Evolutionary conservation across 1,140 invertebrate species (phyloP), one percentile per base, ranked within the genome.

Genomic region (Pseudobourletiella spinata): DNA sequence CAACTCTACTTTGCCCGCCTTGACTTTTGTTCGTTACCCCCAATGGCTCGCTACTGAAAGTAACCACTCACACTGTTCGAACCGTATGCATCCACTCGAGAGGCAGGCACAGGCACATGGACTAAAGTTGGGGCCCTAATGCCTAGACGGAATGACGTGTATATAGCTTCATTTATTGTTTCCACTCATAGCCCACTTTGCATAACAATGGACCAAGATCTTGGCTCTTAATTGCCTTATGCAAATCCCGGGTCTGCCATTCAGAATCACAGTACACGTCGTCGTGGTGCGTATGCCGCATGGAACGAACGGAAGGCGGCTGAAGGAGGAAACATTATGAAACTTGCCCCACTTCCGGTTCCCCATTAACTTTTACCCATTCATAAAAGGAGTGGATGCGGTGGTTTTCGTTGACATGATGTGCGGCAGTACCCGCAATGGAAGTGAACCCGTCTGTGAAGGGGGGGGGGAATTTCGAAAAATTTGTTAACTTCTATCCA

Each of bases 181-280:
- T 59, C 44, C 4, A 54, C 51, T 59, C 30, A 59, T 59, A 20
- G 42, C 29, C 48, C n/a, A 42, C 24, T 57, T 59, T 64, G 56
- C 62, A 58, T 64, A 48, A 64, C 55, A 64, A 64, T 64, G 61
- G 54, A 35, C 43, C 28, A 42, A 48, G 54, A 54, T 35, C 43
- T 48, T 42, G 57, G 30, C 28, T 30, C 46, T 57, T 64, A 64
- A 64, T 64, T 64, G 62, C 62, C 57, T 48, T 64, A 59, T 64
- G 62, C 57, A 64, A 59, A 64, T 64, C 48, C 28, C 35, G 20
- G n/a, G 6, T 46, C 18, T 20, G 44, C 32, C n/a, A 39, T 39
- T 39, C 32, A n/a, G n/a, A n/a, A n/a, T n/a, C n/a, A n/a, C n/a
- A n/a, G n/a, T n/a, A n/a, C n/a, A n/a, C n/a, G n/a, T n/a, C n/a